These are phyloP conservation scores for Ischnus inquisitorius DNA, from an alignment of 2,888 invertebrate species.

Conservation along the genomic window DNA sequence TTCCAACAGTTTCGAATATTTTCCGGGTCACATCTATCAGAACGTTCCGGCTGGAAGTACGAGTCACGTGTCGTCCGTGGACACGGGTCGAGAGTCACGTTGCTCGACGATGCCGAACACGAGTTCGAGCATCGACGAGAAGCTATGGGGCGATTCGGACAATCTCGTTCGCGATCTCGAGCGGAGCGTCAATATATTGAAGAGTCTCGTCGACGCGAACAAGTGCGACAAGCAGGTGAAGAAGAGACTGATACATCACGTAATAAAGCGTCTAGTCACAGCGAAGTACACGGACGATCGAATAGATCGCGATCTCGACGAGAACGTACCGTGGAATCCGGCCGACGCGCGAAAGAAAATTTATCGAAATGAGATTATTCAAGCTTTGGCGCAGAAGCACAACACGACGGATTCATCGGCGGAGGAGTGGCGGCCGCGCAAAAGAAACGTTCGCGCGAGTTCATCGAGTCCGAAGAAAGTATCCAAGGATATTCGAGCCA, in stretches of 20 bases:
- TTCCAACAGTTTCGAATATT: slow-evolving; percentile 89
- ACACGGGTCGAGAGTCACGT: slow-evolving; percentile 78
- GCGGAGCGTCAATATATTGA: slow-evolving; percentile 88
- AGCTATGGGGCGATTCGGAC: slow-evolving; percentile 84
- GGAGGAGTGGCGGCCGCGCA: slow-evolving; percentile 80
- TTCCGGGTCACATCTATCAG: slow-evolving; percentile 87
- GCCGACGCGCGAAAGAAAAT: slow-evolving; percentile 82
- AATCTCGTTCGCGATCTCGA: slow-evolving; percentile 88
- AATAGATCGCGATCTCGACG: slow-evolving; percentile 82
- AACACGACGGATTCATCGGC: slow-evolving; percentile 81
- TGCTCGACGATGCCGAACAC: slow-evolving; percentile 83
- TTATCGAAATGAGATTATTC: slow-evolving; percentile 81
- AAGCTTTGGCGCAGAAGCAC: slow-evolving; percentile 80
- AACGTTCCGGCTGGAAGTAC: slow-evolving; percentile 83
- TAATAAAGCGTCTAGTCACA: slow-evolving; percentile 88
- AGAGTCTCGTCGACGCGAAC: slow-evolving; percentile 87
- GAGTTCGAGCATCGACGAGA: slow-evolving; percentile 83
- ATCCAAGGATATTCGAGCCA: slow-evolving; percentile 70
- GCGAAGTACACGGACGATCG: slow-evolving; percentile 88
- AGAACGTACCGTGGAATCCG: slow-evolving; percentile 85
- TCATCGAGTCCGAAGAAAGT: slow-evolving; percentile 66
- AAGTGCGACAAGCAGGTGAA: slow-evolving; percentile 88
- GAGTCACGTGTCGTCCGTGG: slow-evolving; percentile 80
- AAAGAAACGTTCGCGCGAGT: slow-evolving; percentile 68
- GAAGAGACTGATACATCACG: slow-evolving; percentile 88